Percentiles rank a stretch among this genome's conserved stretches.
These are phyloP conservation scores for Linnaemya vulpina DNA, from an alignment of 2,888 invertebrate genomes.

Conservation along the genomic window DNA sequence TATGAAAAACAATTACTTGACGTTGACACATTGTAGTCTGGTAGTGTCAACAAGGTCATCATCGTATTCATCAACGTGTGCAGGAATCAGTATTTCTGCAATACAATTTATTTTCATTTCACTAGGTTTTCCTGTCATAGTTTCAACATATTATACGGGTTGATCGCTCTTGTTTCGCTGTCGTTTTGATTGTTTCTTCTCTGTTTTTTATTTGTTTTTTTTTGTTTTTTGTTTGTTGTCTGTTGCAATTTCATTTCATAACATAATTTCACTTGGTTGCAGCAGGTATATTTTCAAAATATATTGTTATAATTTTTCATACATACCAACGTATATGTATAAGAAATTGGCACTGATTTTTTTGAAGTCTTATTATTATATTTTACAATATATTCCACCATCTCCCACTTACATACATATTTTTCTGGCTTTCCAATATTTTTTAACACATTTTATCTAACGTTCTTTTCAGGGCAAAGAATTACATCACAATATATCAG, in stretches of 20 bases:
- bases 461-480: slow-evolving; percentile 87
- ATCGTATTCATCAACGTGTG: slow-evolving; percentile 55
- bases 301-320: slow-evolving; percentile 37
- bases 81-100: slow-evolving; percentile 18
- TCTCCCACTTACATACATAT: not conserved
- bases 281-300: not conserved
- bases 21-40: slow-evolving; percentile 67
- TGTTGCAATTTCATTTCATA: slow-evolving; percentile 55
- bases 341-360: slow-evolving; percentile 45
- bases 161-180: slow-evolving; percentile 35
- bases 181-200: not conserved
- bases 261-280: slow-evolving; percentile 12
- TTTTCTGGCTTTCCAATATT: not conserved
- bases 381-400: not conserved
- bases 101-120: slow-evolving; percentile 39
- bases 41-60: slow-evolving; percentile 64
- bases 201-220: not conserved
- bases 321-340: not conserved
- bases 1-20: slow-evolving; percentile 62
- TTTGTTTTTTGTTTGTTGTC: slow-evolving; percentile 33
- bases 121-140: slow-evolving; percentile 45
- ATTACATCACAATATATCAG: slow-evolving; percentile 91
- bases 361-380: slow-evolving; percentile 37
- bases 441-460: slow-evolving; percentile 17
- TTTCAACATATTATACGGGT: slow-evolving; percentile 42